A percentile compares a stretch with the other conserved stretches of the same genome.
Conservation (phyloP, 2,888 invertebrate genomes). For the Cerastis leucographa region DNA sequence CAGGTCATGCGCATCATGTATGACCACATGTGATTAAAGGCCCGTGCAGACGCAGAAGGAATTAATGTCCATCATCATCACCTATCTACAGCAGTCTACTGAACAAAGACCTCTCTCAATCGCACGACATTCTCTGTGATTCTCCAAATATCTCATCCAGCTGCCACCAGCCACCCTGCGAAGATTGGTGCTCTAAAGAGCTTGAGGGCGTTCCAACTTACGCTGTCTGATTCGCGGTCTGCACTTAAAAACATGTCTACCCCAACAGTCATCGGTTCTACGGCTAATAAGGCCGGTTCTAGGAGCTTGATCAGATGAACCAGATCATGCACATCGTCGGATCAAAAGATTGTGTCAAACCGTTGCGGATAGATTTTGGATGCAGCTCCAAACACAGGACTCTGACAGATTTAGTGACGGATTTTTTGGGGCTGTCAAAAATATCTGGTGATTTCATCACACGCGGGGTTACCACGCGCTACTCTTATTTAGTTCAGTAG, state of each 20-base stretch:
- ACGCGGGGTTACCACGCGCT: background rate
- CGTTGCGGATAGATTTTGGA: background rate
- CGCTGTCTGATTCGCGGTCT: background rate
- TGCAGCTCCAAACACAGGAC: background rate
- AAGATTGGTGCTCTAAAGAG: background rate
- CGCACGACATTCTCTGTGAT: background rate
- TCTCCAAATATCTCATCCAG: background rate
- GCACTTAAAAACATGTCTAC: background rate
- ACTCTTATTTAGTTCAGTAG: background rate
- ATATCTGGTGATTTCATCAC: background rate
- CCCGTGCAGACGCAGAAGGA: background rate
- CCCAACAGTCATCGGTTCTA: background rate
- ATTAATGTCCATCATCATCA: background rate
- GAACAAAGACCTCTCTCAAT: background rate
- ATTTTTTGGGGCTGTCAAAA: background rate
- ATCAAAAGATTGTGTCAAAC: background rate
- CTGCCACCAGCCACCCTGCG: background rate
- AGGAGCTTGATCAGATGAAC: background rate
- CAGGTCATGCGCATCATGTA: conserved; percentile 79
- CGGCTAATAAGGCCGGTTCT: background rate
- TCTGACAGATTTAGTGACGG: background rate
- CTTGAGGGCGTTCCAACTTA: background rate
- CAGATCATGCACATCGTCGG: background rate
- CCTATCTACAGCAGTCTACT: background rate
- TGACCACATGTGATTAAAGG: conserved; percentile 55